These are phyloP conservation scores for Epirrhoe tristata DNA, from an alignment of 2,888 invertebrate genomes.

Conservation along the genomic window DNA sequence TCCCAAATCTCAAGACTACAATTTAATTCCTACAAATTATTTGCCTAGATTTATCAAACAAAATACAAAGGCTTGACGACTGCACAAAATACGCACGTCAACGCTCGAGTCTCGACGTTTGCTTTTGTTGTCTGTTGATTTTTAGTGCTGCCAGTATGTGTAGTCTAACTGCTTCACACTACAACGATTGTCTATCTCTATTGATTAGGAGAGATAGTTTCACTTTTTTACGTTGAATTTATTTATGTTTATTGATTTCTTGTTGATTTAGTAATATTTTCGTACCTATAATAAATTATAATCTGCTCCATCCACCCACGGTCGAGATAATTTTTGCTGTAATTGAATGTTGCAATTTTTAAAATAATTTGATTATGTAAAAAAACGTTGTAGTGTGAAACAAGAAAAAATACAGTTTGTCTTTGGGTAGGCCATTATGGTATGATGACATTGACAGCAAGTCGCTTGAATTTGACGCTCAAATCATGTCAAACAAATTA, in stretches of 20 bases:
- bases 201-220: too few relatives aligned
- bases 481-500: not conserved
- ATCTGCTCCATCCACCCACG: too few relatives aligned
- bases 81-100: conserved; percentile 33
- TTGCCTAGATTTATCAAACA: not conserved
- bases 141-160: conserved; percentile 3
- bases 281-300: too few relatives aligned
- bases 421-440: conserved; percentile 24
- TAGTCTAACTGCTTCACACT: not conserved
- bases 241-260: too few relatives aligned
- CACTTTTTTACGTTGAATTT: too few relatives aligned
- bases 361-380: not conserved
- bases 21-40: conserved; percentile 1
- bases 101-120: not conserved
- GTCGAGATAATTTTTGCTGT: too few relatives aligned
- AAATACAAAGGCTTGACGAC: conserved; percentile 34
- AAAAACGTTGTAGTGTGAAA: conserved; percentile 12
- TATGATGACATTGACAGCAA: conserved; percentile 27
- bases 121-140: conserved; percentile 15
- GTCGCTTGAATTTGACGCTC: conserved; percentile 12
- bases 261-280: too few relatives aligned
- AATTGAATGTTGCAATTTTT: not conserved
- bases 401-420: not conserved
- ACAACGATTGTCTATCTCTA: not conserved
- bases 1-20: conserved; percentile 10